Evolutionary conservation across 35 echinoderm and acorn worm genomes (phyloP).

Genomic region (Heliocidaris tuberculata): DNA sequence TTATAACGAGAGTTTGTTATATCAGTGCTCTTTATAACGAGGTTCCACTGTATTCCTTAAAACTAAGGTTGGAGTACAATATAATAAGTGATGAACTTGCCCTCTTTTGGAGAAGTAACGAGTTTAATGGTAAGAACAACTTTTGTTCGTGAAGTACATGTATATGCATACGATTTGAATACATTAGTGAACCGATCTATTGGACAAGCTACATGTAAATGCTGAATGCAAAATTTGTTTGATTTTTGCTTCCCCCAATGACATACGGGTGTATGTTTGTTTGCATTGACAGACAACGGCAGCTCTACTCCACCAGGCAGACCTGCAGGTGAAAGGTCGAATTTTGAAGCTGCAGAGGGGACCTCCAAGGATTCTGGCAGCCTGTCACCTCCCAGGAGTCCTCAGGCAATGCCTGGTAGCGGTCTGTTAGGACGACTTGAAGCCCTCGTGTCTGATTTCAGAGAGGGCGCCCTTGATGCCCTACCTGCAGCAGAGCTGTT

Average conservation of each 20-base stretch:
- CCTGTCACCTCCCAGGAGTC: background rate
- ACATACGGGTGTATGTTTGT: background rate
- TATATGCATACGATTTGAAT: too few species aligned
- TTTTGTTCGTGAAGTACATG: too few species aligned
- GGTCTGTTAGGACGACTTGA: constrained; percentile 57
- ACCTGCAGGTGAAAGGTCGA: background rate
- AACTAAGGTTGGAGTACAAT: too few species aligned
- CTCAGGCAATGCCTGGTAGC: constrained; percentile 49
- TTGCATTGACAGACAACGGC: background rate
- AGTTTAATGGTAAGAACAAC: too few species aligned
- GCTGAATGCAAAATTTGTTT: too few species aligned
- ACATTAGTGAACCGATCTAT: too few species aligned
- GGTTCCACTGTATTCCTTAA: too few species aligned
- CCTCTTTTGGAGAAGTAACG: too few species aligned
- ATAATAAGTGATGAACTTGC: too few species aligned
- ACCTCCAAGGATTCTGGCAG: background rate
- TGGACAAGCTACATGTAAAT: too few species aligned
- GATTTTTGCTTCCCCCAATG: background rate
- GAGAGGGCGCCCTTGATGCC: constrained; percentile 48
- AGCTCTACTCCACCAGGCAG: background rate
- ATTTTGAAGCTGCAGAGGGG: background rate
- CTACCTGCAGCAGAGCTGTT: constrained; percentile 72
- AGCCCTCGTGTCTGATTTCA: constrained; percentile 58
- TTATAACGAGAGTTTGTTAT: too few species aligned
- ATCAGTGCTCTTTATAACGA: too few species aligned